Base-by-base conservation (phyloP, 2,797 vertebrate species). In the Clarias platycephalus region DNA sequence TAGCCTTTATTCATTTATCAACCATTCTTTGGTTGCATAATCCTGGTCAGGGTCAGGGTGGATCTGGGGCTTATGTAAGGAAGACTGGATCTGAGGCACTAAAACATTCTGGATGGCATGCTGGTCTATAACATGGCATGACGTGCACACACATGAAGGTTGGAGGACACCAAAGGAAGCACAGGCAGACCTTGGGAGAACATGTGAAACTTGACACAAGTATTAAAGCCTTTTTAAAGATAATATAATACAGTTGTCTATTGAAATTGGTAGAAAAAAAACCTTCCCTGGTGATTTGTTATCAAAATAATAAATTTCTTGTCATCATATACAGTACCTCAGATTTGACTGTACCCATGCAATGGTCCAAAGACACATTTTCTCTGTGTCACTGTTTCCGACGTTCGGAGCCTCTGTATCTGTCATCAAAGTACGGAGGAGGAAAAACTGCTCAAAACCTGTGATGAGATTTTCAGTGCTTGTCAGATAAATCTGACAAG, bases 401-500 rank as follows among this genome's bases (percentile, higher is more conserved):
- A 64, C 77, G 49, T n/a, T 37, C 37, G 78, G 18, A 66, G 53
- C 49, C 55, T 31, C 44, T 67, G 26, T 75, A 83, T 66, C 49
- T 82, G 44, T 78, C 84, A 86, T 58, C 71, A 78, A 5, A 24
- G 77, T 83, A 22, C 18, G 40, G 72, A 64, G 34, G 12, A 28
- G 70, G 72, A 76, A 81, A 84, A 80, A 80, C 40, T 57, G 10
- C 26, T 72, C 9, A 37, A 63, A 81, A 31, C 75, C 18, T 76
- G 53, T 64, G 82, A 85, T 83, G 70, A 87, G 37, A 84, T 85
- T 60, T 76, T 70, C 72, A 70, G 31, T 70, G 37, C 76, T 78
- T 80, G 80, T 75, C 81, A 83, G 44, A 83, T 40, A 62, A 10
- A 64, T 53, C 77, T 81, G 83, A 82, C 22, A 16, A 63, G 34